These are phyloP conservation scores for Balanococcus diminutus DNA, from an alignment of 2,888 invertebrate genomes.

Conservation along the genomic window DNA sequence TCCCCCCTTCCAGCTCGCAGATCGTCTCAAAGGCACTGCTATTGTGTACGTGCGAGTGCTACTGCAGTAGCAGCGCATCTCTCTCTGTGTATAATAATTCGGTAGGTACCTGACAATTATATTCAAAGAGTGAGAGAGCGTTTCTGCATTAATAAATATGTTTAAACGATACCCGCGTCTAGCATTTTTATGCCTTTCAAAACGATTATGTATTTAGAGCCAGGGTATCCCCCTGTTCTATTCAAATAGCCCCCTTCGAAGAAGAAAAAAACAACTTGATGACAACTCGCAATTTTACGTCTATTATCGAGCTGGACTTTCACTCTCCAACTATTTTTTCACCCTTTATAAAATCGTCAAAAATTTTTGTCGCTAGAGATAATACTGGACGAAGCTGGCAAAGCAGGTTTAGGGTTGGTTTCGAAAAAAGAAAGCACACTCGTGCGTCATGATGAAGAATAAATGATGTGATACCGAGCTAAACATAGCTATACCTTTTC, in stretches of 20 bases:
- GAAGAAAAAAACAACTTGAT: neutral
- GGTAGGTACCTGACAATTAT: neutral
- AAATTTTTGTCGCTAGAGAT: too few relatives aligned
- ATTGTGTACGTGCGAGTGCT: neutral
- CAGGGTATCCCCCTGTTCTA: neutral
- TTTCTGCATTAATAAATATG: constrained; percentile 30
- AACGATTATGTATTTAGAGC: constrained; percentile 28
- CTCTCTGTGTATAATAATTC: neutral
- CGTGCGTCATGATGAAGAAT: neutral
- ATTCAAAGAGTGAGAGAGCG: neutral
- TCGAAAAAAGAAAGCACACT: neutral
- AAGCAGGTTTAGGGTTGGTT: too few relatives aligned
- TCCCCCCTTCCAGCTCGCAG: neutral
- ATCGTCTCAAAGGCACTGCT: too few relatives aligned
- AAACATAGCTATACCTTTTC: neutral
- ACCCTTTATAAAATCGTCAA: too few relatives aligned
- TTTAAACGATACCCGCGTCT: constrained; percentile 35
- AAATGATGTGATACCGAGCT: neutral
- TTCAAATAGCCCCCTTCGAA: neutral
- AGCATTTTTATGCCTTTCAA: constrained; percentile 31
- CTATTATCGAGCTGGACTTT: neutral
- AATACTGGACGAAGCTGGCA: too few relatives aligned
- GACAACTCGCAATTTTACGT: neutral
- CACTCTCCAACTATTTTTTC: neutral
- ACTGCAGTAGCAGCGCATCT: neutral